These are phyloP conservation scores for Callimorpha dominula DNA, from an alignment of 2,888 invertebrate genomes.

Conservation along the genomic window DNA sequence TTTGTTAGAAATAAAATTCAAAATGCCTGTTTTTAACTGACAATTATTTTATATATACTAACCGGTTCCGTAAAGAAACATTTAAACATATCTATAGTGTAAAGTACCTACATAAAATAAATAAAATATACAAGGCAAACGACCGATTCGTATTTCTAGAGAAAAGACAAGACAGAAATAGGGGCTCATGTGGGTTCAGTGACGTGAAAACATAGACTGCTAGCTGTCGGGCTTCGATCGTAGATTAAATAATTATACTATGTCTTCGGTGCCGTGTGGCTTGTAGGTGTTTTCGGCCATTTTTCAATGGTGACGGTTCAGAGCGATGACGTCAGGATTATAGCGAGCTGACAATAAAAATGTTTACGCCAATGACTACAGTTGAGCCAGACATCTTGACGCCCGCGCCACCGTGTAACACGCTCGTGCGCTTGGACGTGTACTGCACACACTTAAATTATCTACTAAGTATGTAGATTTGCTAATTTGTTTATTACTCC, in stretches of 20 bases:
- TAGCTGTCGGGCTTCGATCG: conserved; percentile 44
- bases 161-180: conserved; percentile 79
- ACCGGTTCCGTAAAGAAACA: neutral
- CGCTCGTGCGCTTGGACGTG: conserved; percentile 25
- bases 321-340: conserved; percentile 39
- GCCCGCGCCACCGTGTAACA: conserved; percentile 54
- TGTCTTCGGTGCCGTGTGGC: conserved; percentile 34
- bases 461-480: conserved; percentile 15
- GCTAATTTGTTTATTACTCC: conserved; percentile 2
- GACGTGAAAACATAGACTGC: conserved; percentile 61
- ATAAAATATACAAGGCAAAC: conserved; percentile 46
- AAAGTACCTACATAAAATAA: conserved; percentile 25
- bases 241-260: conserved; percentile 48
- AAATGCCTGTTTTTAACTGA: neutral
- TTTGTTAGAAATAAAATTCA: neutral
- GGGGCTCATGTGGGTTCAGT: conserved; percentile 67
- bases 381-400: conserved; percentile 69
- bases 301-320: conserved; percentile 38
- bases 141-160: conserved; percentile 68
- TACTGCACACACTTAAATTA: conserved; percentile 25
- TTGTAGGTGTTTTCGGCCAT: conserved; percentile 33
- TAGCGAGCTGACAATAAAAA: conserved; percentile 42
- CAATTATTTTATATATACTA: too few species aligned
- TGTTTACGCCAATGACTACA: conserved; percentile 47
- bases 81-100: neutral